Percentiles rank a stretch among this genome's conserved stretches.
phyloP scores from a whole-genome alignment of 2,888 invertebrate species.

The Tethea ocularis region DNA sequence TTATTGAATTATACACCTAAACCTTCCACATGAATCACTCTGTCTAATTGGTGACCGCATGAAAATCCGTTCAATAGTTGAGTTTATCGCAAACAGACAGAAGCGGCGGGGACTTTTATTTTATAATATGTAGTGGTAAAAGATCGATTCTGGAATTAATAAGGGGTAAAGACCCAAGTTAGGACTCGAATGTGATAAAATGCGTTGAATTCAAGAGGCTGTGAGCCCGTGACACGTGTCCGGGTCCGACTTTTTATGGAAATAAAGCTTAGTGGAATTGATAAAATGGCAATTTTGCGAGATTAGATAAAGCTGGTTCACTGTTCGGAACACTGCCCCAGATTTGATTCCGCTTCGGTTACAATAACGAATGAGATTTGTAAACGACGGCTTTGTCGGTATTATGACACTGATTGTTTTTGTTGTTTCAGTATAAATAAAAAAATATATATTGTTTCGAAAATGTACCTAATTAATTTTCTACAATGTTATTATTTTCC shows the following conservation, averaged over 20 bases:
- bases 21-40: too few relatives aligned
- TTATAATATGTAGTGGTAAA: too few relatives aligned
- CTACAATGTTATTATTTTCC: too few relatives aligned
- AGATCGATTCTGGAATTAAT: too few relatives aligned
- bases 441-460: too few relatives aligned
- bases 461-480: background rate
- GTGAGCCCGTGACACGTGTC: background rate
- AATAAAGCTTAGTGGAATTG: constrained; percentile 7
- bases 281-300: constrained; percentile 18
- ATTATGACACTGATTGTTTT: background rate
- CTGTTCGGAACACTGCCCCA: constrained; percentile 21
- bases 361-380: constrained; percentile 1
- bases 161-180: too few relatives aligned
- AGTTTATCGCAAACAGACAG: too few relatives aligned
- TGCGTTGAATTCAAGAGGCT: background rate
- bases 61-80: too few relatives aligned
- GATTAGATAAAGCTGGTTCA: constrained; percentile 26
- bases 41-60: too few relatives aligned
- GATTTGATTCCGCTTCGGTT: constrained; percentile 16
- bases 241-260: background rate
- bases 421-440: background rate
- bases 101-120: too few relatives aligned
- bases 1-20: too few relatives aligned
- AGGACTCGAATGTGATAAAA: background rate
- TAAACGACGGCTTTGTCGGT: background rate